Evolutionary conservation across 1,140 invertebrate genomes (phyloP).

Genomic region (Tachypleus tridentatus): DNA sequence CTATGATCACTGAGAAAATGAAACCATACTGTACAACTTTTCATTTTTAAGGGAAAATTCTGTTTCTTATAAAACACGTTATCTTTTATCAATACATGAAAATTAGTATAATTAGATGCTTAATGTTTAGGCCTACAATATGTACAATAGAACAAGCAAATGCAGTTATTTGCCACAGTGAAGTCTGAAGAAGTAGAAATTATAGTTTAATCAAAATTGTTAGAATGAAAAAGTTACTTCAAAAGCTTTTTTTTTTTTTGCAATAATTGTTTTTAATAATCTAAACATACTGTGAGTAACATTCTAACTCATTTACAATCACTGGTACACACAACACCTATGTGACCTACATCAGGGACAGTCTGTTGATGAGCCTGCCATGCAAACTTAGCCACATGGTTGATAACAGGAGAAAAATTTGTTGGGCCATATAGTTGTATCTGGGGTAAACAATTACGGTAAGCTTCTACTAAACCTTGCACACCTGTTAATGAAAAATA

Average conservation of each 20-base stretch:
- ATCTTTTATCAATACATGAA: too few relatives aligned
- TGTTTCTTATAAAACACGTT: too few relatives aligned
- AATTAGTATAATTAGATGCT: too few relatives aligned
- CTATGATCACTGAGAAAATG: too few relatives aligned
- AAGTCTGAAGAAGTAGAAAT: too few relatives aligned
- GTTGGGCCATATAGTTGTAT: constrained; percentile 52
- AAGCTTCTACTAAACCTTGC: constrained; percentile 33
- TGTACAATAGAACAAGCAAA: too few relatives aligned
- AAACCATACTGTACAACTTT: too few relatives aligned
- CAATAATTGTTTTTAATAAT: neutral
- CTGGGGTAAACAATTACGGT: constrained; percentile 35
- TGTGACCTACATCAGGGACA: neutral
- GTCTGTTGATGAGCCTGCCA: neutral
- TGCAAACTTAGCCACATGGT: constrained; percentile 32
- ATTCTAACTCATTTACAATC: neutral
- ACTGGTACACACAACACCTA: neutral
- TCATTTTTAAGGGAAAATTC: too few relatives aligned
- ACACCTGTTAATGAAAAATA: constrained; percentile 27
- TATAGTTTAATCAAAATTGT: neutral
- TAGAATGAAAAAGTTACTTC: neutral
- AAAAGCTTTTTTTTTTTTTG: neutral
- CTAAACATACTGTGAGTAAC: neutral
- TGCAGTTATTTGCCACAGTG: too few relatives aligned
- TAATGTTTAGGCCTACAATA: too few relatives aligned
- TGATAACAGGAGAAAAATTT: constrained; percentile 51